Percentiles rank a stretch among this genome's conserved stretches.
phyloP scores from a whole-genome alignment of 2,888 invertebrate genomes.

The Chorisops tibialis region DNA sequence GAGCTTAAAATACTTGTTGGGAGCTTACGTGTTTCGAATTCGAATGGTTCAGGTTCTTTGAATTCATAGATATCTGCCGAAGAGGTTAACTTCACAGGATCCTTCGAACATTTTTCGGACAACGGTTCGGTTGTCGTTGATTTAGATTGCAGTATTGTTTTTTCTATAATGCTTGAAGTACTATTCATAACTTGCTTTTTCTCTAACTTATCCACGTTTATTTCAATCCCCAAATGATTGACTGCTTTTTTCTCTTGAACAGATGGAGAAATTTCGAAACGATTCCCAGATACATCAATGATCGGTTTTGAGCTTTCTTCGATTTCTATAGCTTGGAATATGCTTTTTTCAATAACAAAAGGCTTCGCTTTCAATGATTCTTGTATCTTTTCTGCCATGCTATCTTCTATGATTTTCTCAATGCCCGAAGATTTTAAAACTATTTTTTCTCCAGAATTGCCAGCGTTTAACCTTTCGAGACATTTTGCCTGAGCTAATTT shows the following conservation, averaged over 20 bases:
- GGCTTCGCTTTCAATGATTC: slow-evolving; percentile 41
- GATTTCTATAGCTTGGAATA: slow-evolving; percentile 29
- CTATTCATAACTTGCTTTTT: not conserved
- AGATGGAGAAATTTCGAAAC: not conserved
- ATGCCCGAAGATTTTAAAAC: slow-evolving; percentile 37
- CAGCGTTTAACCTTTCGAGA: slow-evolving; percentile 23
- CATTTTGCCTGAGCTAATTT: slow-evolving; percentile 38
- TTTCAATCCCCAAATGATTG: not conserved
- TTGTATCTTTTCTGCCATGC: slow-evolving; percentile 41
- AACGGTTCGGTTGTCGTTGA: slow-evolving; percentile 34
- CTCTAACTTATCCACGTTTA: not conserved
- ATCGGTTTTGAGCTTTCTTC: slow-evolving; percentile 27
- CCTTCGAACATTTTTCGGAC: not conserved
- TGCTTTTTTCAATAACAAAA: slow-evolving; percentile 31
- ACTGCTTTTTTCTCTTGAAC: not conserved
- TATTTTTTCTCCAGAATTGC: slow-evolving; percentile 34
- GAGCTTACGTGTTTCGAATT: slow-evolving; percentile 66
- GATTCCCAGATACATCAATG: not conserved
- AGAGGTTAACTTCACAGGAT: not conserved
- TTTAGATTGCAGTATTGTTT: slow-evolving; percentile 1
- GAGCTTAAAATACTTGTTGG: slow-evolving; percentile 1
- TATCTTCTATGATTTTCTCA: slow-evolving; percentile 44
- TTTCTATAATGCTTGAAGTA: slow-evolving; percentile 28
- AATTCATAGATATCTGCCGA: slow-evolving; percentile 75
- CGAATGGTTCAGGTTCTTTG: slow-evolving; percentile 85